Conservation (phyloP, 2,888 invertebrate species). For the Plebejus anna region DNA sequence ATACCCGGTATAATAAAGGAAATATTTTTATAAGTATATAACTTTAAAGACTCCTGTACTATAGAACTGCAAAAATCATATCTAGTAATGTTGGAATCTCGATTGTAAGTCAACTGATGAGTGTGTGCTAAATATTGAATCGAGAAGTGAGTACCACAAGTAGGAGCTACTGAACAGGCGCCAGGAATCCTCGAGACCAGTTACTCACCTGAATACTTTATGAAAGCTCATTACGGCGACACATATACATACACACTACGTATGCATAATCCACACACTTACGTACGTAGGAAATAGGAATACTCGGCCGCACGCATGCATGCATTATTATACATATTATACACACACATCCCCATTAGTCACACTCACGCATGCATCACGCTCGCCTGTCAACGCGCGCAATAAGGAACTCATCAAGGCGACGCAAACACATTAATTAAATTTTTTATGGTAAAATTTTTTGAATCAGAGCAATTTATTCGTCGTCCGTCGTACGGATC, state of each 20-base stretch:
- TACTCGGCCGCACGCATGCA: background rate
- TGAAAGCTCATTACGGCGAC: constrained; percentile 16
- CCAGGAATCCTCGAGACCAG: background rate
- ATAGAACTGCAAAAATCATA: too few species aligned
- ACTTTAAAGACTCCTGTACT: too few species aligned
- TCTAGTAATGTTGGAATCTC: too few species aligned
- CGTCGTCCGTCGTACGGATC: background rate
- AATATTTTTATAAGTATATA: too few species aligned
- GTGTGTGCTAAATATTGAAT: background rate
- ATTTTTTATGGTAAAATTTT: background rate
- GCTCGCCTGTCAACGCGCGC: background rate
- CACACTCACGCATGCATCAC: background rate
- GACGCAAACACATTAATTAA: constrained; percentile 3
- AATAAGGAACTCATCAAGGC: background rate
- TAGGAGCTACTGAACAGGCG: constrained; percentile 4
- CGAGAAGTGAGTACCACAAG: background rate
- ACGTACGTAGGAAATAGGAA: background rate
- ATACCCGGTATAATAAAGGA: too few species aligned
- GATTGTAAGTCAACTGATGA: too few species aligned
- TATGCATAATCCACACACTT: background rate
- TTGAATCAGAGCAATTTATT: constrained; percentile 20
- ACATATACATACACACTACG: background rate
- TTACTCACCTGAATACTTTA: constrained; percentile 14
- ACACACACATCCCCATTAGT: background rate
- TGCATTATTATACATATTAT: background rate